phyloP scores from a whole-genome alignment of 2,113 vertebrate genomes.

The Osmerus eperlanus region DNA sequence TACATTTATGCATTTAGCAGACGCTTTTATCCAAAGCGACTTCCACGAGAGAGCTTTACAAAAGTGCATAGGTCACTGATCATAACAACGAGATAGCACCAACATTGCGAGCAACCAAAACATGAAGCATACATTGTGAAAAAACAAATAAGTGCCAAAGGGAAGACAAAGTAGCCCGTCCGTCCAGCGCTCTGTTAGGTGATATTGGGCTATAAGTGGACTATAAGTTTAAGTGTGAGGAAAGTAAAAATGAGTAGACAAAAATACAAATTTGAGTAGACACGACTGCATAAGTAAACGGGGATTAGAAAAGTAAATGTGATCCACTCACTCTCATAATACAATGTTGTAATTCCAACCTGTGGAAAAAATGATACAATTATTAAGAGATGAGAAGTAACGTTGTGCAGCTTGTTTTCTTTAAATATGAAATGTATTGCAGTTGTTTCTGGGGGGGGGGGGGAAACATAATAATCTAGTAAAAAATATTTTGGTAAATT shows the following conservation, averaged over 20 bases:
- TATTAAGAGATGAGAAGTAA: background rate
- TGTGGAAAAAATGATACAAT: constrained; percentile 59
- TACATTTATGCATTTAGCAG: no score
- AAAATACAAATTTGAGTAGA: background rate
- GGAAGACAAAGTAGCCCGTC: background rate
- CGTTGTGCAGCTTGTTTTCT: no score
- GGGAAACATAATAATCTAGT: no score
- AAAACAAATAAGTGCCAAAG: no score
- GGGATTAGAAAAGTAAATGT: background rate
- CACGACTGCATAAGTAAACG: background rate
- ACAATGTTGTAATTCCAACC: constrained; percentile 60
- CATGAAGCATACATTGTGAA: no score
- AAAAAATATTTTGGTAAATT: background rate
- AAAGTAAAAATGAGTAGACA: background rate
- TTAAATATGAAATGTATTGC: no score
- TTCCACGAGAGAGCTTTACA: no score
- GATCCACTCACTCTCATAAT: constrained; percentile 34
- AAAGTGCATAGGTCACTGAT: no score
- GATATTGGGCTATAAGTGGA: background rate
- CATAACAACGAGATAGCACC: no score
- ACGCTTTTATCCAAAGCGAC: no score
- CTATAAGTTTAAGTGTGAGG: background rate
- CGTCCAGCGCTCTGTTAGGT: constrained; percentile 17
- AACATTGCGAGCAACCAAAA: no score
- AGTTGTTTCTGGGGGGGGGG: no score